Base-by-base conservation (phyloP, 2,888 invertebrate species). In the Julus scandinavius region DNA sequence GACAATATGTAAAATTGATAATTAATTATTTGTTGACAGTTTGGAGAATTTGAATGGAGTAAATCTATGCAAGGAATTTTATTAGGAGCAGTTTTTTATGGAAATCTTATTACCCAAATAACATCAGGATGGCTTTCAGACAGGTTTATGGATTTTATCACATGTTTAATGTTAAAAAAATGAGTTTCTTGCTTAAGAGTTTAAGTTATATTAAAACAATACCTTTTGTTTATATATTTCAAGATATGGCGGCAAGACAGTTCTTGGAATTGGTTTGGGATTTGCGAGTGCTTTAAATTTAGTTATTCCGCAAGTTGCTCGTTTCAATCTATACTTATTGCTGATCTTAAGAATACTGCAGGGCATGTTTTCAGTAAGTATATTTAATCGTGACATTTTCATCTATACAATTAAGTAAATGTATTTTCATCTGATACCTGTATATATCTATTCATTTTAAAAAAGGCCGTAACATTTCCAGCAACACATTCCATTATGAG, bases 51-150 rank as follows among this genome's bases (percentile, higher is more conserved):
- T 89, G 91, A 92, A 0, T 94, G 94, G 94, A 92, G 92, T 50
- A 94, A 94, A 88, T 91, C 92, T 7, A 91, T 92, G 29, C 93
- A 94, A 90, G 93, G 94, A 38, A 90, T 91, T 0, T 91, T 95
- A 85, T 91, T 94, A 2, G 93, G 94, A 11, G 92, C 93, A 4
- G 94, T 94, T 91, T 94, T 93, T 92, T 94, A 94, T 90, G 93
- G 93, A 58, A 93, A 93, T 90, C 89, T 92, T 83, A 89, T 91
- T 72, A 91, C 91, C 84, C 92, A 92, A 90, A 90, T 93, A 85
- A 90, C 91, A 45, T 91, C 90, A 29, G 91, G 91, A 38, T 89
- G 89, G 89, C 80, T 89, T 20, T 54, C 86, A 29, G 86, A 86
- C 45, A 88, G 88, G 89, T 89, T 63, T n/a, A n/a, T n/a, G 2